Evolutionary conservation across 2,888 invertebrate genomes (phyloP).

Genomic region (Netelia fuscicornis): DNA sequence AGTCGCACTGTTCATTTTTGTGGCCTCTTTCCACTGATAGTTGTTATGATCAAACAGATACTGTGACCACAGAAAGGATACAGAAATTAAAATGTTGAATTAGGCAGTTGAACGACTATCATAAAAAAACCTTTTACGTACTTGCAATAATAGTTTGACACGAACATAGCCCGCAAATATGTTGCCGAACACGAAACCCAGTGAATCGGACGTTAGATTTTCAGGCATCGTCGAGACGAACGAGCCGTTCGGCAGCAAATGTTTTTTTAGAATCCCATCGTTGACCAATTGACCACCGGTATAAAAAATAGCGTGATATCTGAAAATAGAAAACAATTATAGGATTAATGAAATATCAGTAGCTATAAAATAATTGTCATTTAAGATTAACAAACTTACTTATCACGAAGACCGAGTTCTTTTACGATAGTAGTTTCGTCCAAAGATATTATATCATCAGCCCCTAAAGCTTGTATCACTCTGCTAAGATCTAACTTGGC

Average conservation of each 20-base stretch:
- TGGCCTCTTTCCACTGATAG: constrained; percentile 81
- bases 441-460: constrained; percentile 85
- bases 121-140: constrained; percentile 72
- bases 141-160: constrained; percentile 84
- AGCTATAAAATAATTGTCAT: constrained; percentile 9
- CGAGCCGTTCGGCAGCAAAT: constrained; percentile 83
- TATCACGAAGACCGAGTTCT: constrained; percentile 79
- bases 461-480: constrained; percentile 87
- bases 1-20: constrained; percentile 78
- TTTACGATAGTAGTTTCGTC: constrained; percentile 79
- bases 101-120: neutral
- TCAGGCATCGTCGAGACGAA: constrained; percentile 86
- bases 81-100: neutral
- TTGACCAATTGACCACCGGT: constrained; percentile 84
- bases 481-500: constrained; percentile 86
- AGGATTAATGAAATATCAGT: constrained; percentile 29
- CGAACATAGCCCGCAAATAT: constrained; percentile 85
- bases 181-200: constrained; percentile 85
- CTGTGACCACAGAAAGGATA: constrained; percentile 73
- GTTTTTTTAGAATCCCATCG: constrained; percentile 80
- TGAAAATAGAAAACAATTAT: constrained; percentile 68
- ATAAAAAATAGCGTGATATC: constrained; percentile 86
- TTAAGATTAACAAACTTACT: constrained; percentile 72
- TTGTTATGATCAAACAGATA: constrained; percentile 81
- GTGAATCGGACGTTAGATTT: constrained; percentile 85